Conservation (phyloP, 1,140 invertebrate species). For the Leptinotarsa undecemlineata region DNA sequence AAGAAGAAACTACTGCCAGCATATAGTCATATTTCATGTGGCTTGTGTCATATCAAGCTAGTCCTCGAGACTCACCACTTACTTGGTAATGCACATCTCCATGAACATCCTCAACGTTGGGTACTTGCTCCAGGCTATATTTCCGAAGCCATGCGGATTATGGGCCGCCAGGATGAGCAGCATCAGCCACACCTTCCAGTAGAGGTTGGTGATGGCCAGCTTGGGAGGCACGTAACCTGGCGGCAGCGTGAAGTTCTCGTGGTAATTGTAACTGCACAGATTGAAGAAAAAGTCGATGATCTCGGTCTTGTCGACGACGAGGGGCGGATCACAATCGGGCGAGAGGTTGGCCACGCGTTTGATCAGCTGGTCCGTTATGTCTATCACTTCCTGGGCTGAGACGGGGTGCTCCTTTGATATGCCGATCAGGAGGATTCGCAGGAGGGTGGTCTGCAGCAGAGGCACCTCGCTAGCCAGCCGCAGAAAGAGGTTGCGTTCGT, state of each 20-base stretch:
- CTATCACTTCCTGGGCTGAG: conserved; percentile 78
- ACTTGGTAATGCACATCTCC: conserved; percentile 97
- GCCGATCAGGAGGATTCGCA: conserved; percentile 80
- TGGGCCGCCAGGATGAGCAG: conserved; percentile 88
- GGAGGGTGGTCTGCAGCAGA: conserved; percentile 79
- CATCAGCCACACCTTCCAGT: conserved; percentile 95
- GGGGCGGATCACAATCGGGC: conserved; percentile 65
- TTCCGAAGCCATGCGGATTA: conserved; percentile 87
- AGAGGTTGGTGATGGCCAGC: conserved; percentile 86
- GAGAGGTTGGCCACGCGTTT: conserved; percentile 79
- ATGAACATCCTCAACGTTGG: conserved; percentile 90
- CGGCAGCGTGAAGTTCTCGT: conserved; percentile 89
- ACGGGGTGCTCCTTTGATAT: conserved; percentile 85
- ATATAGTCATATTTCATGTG: neutral
- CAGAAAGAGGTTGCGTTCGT: conserved; percentile 77
- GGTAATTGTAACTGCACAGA: conserved; percentile 87
- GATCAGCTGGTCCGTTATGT: conserved; percentile 83
- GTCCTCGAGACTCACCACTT: conserved; percentile 43
- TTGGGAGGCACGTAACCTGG: conserved; percentile 82
- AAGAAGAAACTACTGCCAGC: too few relatives aligned
- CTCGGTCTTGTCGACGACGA: conserved; percentile 80
- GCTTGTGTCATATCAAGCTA: neutral
- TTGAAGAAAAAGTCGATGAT: conserved; percentile 90
- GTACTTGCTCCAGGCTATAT: conserved; percentile 85
- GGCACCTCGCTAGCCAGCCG: conserved; percentile 86